Evolutionary conservation across 2,797 vertebrate genomes (phyloP), one percentile per base, ranked within the genome.

Genomic region (Jordanella pulchra): DNA sequence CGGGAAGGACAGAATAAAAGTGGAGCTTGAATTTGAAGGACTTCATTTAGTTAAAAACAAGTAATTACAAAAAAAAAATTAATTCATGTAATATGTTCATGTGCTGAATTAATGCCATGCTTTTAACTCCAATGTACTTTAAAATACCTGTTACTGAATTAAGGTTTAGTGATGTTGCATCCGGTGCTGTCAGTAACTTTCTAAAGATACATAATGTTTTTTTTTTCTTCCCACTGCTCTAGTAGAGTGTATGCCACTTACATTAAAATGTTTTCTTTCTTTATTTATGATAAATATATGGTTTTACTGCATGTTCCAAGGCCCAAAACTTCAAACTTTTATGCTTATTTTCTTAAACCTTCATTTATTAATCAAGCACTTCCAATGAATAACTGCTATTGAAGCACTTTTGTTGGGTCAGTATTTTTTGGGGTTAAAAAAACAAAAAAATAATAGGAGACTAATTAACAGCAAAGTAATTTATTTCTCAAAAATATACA

Each of bases 151-250:
- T 32, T 77, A 75, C 71, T 51, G 25, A 75, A 66, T 58, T 73
- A 58, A 54, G 15, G 14, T 73, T 44, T 74, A 77, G 60, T 58
- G 39, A 47, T 30, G 35, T 74, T 53, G 30, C 73, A 65, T 72
- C 65, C 63, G 82, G 81, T 86, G 82, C 76, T 78, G 60, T 76
- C 70, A 66, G 67, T 69, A 48, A 48, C 69, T 67, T 72, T 65
- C 74, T 83, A 47, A 73, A 61, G 35, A 71, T 83, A n/a, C 73
- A 68, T 65, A 63, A 54, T 58, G n/a, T 67, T 28, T 32, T 58
- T 63, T 63, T 69, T 76, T 73, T 74, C 3, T 21, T 45, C 68
- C 15, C 53, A 17, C 44, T 65, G 70, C 68, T 78, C 45, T 65
- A 58, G 48, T 86, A 39, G 58, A 39, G 32, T 13, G 10, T 15